Conservation (phyloP, 92 coral and sea anemone species). For the Ricordea florida region DNA sequence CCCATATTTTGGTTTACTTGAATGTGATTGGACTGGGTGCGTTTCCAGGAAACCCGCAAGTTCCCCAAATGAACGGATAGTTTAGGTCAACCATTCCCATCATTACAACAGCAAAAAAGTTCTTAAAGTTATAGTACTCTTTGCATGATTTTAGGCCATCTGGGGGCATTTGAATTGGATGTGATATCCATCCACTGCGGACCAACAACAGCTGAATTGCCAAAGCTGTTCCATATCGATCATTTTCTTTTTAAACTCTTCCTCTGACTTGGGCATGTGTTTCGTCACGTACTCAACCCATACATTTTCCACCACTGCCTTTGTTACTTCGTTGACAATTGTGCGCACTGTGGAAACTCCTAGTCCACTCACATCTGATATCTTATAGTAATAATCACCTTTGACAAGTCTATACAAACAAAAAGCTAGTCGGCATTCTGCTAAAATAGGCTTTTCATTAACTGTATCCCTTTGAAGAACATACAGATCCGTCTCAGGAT, state of each 20-base stretch:
- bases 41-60: constrained; percentile 64
- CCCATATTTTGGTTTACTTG: constrained; percentile 45
- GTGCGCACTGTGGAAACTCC: too few species aligned
- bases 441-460: constrained; percentile 45
- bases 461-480: constrained; percentile 21
- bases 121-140: constrained; percentile 34
- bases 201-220: constrained; percentile 58
- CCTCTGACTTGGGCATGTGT: too few species aligned
- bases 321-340: constrained; percentile 8
- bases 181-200: constrained; percentile 58
- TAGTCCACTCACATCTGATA: constrained; percentile 57
- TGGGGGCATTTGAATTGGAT: constrained; percentile 53
- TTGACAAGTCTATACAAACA: too few species aligned
- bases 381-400: constrained; percentile 64
- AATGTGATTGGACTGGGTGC: constrained; percentile 47
- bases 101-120: constrained; percentile 48
- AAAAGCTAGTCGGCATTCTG: constrained; percentile 56
- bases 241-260: too few species aligned
- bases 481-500: constrained; percentile 35
- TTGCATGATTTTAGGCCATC: constrained; percentile 50
- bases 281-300: constrained; percentile 34
- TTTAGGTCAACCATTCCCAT: constrained; percentile 66
- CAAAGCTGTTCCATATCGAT: constrained; percentile 43
- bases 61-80: constrained; percentile 57
- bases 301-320: constrained; percentile 35